These are phyloP conservation scores for Nothoprocta pentlandii DNA, from an alignment of 2,113 vertebrate genomes.

Conservation along the genomic window DNA sequence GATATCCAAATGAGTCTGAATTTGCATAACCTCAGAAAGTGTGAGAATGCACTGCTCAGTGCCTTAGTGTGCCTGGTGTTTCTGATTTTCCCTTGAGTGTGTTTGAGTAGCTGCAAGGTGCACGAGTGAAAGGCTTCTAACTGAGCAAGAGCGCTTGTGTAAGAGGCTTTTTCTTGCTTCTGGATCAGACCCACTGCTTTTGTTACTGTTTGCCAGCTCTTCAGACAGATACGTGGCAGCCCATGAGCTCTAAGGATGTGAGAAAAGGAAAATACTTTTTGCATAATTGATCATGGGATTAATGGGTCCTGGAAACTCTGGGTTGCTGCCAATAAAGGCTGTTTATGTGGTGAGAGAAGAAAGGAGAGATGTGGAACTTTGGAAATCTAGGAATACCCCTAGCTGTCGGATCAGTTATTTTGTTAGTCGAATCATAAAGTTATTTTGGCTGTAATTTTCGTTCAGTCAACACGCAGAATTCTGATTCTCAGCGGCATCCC, in stretches of 20 bases:
- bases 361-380: constrained; percentile 28
- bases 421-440: background rate
- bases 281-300: background rate
- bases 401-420: background rate
- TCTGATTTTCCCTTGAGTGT: background rate
- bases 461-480: background rate
- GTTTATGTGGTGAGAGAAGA: constrained; percentile 49
- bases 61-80: background rate
- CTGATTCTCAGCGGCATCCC: background rate
- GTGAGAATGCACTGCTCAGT: background rate
- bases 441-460: background rate
- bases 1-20: background rate
- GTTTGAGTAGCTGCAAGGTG: constrained; percentile 16
- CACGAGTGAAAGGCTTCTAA: background rate
- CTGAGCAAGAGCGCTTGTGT: background rate
- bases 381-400: constrained; percentile 38
- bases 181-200: background rate
- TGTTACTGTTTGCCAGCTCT: constrained; percentile 7
- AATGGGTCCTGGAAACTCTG: constrained; percentile 27
- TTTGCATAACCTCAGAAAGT: constrained; percentile 8
- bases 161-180: background rate
- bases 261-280: constrained; percentile 47
- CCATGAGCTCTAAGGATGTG: background rate
- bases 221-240: background rate
- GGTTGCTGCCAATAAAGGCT: constrained; percentile 2